Base-by-base conservation (phyloP, 2,797 vertebrate genomes). In the Melopsittacus undulatus region DNA sequence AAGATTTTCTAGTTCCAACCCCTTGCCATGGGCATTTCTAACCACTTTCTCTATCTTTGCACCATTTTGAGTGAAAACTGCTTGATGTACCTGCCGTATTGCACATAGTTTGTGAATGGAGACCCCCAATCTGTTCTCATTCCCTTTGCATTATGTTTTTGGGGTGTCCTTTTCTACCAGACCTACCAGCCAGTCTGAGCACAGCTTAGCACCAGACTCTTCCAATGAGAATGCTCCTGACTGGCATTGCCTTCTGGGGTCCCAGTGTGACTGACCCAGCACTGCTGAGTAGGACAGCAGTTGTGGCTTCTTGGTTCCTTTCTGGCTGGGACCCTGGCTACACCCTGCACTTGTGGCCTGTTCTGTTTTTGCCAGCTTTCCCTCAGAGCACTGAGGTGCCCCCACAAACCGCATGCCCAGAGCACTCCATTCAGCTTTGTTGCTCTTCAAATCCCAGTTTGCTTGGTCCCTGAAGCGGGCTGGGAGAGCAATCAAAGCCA, bases 401-500 rank as follows among this genome's bases (percentile, higher is more conserved):
- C 80, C 79, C 78, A 66, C 68, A 96, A 95, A 91, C 89, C 89
- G 36, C 92, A 90, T 4, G 13, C 76, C 73, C 43, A 15, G 68
- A 72, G 64, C 43, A 30, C 79, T 96, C 88, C 92, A 85, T 96
- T 97, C 91, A 94, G 42, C 23, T 95, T 92, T 48, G 51, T 51
- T 8, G 19, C 72, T 66, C 72, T 85, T 83, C 68, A 91, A 90
- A 92, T 92, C 88, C 89, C 54, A 46, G 57, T 73, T 89, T 63
- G 43, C 69, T 48, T 67, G 69, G 72, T 90, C 91, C 80, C 91
- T 87, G 66, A 69, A 67, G 78, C 75, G 7, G 89, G 92, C 80
- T 94, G 38, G 1, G 90, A 96, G 93, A 97, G 94, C 90, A 96
- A 91, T 93, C 93, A 96, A 96, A 97, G 96, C 95, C 95, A 81